Percentiles rank a stretch among this genome's conserved stretches.
Evolutionary conservation across 1,140 invertebrate species (phyloP).

Genomic region (Hypothenemus hampei): DNA sequence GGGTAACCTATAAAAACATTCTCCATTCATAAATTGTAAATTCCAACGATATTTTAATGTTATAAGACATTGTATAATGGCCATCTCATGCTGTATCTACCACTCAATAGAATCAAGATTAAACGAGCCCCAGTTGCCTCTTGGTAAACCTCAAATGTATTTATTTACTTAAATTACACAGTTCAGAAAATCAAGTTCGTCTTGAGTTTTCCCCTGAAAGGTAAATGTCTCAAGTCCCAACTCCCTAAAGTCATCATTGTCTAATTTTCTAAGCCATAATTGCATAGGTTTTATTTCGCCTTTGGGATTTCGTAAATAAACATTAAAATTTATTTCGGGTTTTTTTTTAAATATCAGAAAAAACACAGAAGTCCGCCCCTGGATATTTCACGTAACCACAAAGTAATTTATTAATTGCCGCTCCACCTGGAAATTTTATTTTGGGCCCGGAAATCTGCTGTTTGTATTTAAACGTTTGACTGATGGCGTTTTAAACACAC

Average conservation of each 20-base stretch:
- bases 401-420: conserved; percentile 3
- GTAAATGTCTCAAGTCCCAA: conserved; percentile 4
- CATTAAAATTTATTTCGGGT: neutral
- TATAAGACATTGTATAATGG: too few relatives aligned
- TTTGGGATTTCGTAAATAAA: neutral
- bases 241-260: conserved; percentile 8
- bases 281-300: conserved; percentile 1
- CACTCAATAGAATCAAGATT: too few relatives aligned
- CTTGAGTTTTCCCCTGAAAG: neutral
- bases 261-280: conserved; percentile 1
- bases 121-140: too few relatives aligned
- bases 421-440: conserved; percentile 19
- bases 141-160: too few relatives aligned
- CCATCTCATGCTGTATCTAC: too few relatives aligned
- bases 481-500: conserved; percentile 12
- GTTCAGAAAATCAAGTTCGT: too few relatives aligned
- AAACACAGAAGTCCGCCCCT: too few relatives aligned
- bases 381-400: neutral
- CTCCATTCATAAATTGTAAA: too few relatives aligned
- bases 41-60: too few relatives aligned
- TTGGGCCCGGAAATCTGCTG: conserved; percentile 17
- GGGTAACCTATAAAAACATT: too few relatives aligned
- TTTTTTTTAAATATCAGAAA: neutral
- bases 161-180: conserved; percentile 2
- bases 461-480: conserved; percentile 14